Evolutionary conservation across 2,888 invertebrate species (phyloP), one percentile per base, ranked within the genome.

Genomic region (Halocaridina rubra): DNA sequence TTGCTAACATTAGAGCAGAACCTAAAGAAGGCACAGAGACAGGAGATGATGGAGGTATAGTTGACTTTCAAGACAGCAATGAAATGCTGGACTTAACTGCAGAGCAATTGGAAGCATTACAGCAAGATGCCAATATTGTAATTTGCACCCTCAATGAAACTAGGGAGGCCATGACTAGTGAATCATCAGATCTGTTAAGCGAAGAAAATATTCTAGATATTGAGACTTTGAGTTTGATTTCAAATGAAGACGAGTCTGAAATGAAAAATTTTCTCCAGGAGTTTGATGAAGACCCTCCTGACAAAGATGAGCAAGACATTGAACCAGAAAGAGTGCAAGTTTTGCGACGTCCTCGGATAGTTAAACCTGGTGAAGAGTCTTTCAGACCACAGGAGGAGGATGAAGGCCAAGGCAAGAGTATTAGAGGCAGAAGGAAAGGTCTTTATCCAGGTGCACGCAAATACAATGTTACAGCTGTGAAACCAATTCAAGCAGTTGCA

Each of bases 181-280:
- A 89, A 53, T 89, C 89, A 7, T 88, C 89, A 19, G 90, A 90
- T 87, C 90, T 90, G 33, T 90, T 91, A n/a, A 91, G 91, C 57
- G 92, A 92, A 53, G 92, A 92, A 81, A 92, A 93, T 79, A 90
- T 92, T 80, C 88, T 93, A 29, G 94, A 94, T 88, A 93, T 93
- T 89, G 94, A 94, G 90, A 94, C 93, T 0, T 89, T 95, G 88
- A 95, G 95, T 90, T 90, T 94, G 61, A 94, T 95, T 0, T 94
- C 95, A 78, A 94, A 94, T 89, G 88, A 86, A 80, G 84, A 81
- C 53, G 88, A 88, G 10, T 72, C 80, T 16, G 84, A 84, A 33
- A 32, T 69, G 80, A 61, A 67, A 84, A 84, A 84, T 84, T 80
- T 84, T 84, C 79, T 80, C 30, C 53, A 85, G 84, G 85, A 89